Evolutionary conservation across 2,797 vertebrate genomes (phyloP), one percentile per base, ranked within the genome.

Genomic region (Numenius phaeopus): DNA sequence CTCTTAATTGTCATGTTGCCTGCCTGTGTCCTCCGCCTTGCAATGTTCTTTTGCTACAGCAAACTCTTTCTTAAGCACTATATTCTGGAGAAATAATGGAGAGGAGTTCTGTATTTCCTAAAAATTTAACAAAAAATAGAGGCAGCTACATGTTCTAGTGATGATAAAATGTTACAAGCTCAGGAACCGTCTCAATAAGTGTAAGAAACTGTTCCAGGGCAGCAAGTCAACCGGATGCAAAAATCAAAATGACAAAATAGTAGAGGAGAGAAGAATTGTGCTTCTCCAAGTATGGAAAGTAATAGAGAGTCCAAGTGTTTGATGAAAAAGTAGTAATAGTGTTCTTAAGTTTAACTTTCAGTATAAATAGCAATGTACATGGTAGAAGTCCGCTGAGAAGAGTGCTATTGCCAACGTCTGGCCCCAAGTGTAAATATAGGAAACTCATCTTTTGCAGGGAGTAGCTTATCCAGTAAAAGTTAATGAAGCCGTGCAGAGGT

Each of bases 401-500:
- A 49, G 49, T 81, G 69, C 81, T 91, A 83, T 83, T 30, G 44
- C 59, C 79, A 66, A 39, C 2, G 6, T 10, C 58, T 73, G 80
- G 75, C 26, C 79, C 30, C 15, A 8, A 0, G 3, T 20, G 52
- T 69, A 94, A 85, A 55, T 50, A 78, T 8, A 40, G 65, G 69
- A 89, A 89, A 83, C 29, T n/a, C 55, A 30, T 32, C 75, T 83
- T 90, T 82, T 61, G 26, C 34, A 72, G 47, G 72, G 61, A 94
- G 57, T 67, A 61, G 46, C 32, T 89, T 72, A 55, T 39, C 77
- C 42, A 50, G 75, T 90, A 79, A 89, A 97, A 96, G 65, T 87
- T 96, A 94, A 95, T 32, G 82, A 87, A 86, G 75, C 87, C 80
- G 23, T 27, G 19, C 22, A 76, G 84, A 89, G 49, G 52, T 79